Conservation (phyloP, 2,888 invertebrate genomes). For the Ypsolopha sequella region DNA sequence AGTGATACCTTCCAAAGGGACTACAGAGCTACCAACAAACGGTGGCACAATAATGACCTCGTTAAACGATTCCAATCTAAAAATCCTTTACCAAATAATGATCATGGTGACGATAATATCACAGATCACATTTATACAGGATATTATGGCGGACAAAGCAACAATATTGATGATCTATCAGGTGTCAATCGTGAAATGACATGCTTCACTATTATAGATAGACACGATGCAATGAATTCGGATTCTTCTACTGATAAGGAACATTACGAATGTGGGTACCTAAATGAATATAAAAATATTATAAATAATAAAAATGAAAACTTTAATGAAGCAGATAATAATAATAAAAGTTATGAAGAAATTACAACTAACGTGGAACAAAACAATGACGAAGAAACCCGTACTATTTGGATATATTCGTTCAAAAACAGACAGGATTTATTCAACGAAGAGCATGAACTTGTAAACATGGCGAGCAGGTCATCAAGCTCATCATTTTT, state of each 20-base stretch:
- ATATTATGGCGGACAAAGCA: too few species aligned
- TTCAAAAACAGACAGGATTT: conserved; percentile 39
- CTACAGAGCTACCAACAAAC: conserved; percentile 25
- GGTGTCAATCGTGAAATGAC: conserved; percentile 23
- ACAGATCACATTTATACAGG: too few species aligned
- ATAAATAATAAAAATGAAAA: too few species aligned
- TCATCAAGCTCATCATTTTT: conserved; percentile 8
- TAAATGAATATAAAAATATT: too few species aligned
- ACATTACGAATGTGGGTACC: conserved; percentile 10
- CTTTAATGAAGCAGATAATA: too few species aligned
- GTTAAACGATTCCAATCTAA: conserved; percentile 7
- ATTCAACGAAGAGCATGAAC: conserved; percentile 27
- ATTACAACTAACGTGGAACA: conserved; percentile 1
- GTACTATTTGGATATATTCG: conserved; percentile 48
- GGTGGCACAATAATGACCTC: conserved; percentile 17
- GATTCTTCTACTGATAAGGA: conserved; percentile 30
- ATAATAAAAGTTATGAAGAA: too few species aligned
- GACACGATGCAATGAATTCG: conserved; percentile 20
- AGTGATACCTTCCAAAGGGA: conserved; percentile 23
- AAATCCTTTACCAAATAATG: not conserved
- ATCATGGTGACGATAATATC: conserved; percentile 6
- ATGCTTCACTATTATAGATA: conserved; percentile 36
- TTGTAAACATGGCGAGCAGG: conserved; percentile 23
- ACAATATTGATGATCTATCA: too few species aligned
- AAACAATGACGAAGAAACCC: conserved; percentile 23